A percentile compares a stretch with the other conserved stretches of the same genome.
phyloP scores from a whole-genome alignment of 2,888 invertebrate genomes.

The Dasypolia templi region DNA sequence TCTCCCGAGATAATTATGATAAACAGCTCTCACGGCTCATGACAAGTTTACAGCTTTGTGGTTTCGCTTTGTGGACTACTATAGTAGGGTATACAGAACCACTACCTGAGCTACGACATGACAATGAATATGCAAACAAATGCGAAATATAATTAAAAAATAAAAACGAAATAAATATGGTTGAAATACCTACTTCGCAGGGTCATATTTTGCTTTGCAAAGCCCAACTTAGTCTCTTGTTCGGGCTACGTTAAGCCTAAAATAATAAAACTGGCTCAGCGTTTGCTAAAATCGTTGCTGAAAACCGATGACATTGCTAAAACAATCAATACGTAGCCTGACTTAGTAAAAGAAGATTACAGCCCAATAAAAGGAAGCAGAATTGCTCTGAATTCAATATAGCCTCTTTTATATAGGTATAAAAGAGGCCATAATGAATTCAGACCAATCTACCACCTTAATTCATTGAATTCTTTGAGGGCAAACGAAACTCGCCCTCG shows the following conservation, averaged over 20 bases:
- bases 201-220: background rate
- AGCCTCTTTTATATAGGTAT: constrained; percentile 32
- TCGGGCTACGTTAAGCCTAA: background rate
- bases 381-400: constrained; percentile 44
- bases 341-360: constrained; percentile 29
- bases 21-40: background rate
- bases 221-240: background rate
- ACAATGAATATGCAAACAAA: background rate
- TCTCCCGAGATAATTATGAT: background rate
- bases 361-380: constrained; percentile 35
- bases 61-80: too few relatives aligned
- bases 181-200: background rate
- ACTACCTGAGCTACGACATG: too few relatives aligned
- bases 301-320: background rate
- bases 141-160: too few relatives aligned
- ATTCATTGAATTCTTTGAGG: constrained; percentile 34
- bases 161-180: too few relatives aligned
- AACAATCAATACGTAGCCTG: constrained; percentile 18
- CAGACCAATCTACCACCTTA: constrained; percentile 31
- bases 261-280: constrained; percentile 10
- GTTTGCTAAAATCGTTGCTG: constrained; percentile 7
- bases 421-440: too few relatives aligned
- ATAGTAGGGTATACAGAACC: background rate
- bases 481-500: constrained; percentile 27
- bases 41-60: background rate